Evolutionary conservation across 2,888 invertebrate species (phyloP).

Genomic region (Julus scandinavius): DNA sequence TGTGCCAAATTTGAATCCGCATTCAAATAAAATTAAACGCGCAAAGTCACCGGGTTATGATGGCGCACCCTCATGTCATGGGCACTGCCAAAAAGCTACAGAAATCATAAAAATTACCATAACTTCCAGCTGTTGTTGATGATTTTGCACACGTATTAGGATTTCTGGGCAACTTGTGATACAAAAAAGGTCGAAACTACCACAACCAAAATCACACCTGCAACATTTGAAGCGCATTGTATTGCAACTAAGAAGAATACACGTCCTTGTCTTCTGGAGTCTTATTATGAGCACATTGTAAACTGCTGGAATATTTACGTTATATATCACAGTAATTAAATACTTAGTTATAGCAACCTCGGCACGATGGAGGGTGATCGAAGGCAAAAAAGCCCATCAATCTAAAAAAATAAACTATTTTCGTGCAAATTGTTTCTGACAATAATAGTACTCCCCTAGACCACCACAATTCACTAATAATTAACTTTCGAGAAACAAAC

Average conservation of each 20-base stretch:
- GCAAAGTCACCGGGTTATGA: not conserved
- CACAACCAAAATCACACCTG: slow-evolving; percentile 4
- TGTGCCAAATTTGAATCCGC: slow-evolving; percentile 10
- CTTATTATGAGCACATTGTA: not conserved
- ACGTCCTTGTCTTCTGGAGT: no score
- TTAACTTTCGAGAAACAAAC: not conserved
- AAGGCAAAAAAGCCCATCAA: not conserved
- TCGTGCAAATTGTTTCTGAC: not conserved
- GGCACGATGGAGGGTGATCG: not conserved
- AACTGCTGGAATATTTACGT: not conserved
- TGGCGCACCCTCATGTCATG: slow-evolving; percentile 15
- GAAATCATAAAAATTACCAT: slow-evolving; percentile 16
- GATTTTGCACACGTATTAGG: not conserved
- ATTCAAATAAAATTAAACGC: slow-evolving; percentile 3
- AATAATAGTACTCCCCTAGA: not conserved
- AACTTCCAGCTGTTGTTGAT: not conserved
- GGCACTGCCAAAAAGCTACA: not conserved
- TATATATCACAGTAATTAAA: not conserved
- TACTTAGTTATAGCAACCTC: slow-evolving; percentile 2
- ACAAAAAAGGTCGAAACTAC: not conserved
- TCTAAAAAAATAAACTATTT: not conserved
- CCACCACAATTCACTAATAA: slow-evolving; percentile 4
- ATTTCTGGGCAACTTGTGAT: not conserved
- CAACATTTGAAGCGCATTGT: not conserved
- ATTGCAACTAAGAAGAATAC: not conserved